phyloP scores from a whole-genome alignment of 1,140 invertebrate genomes.

The Gerris buenoi region DNA sequence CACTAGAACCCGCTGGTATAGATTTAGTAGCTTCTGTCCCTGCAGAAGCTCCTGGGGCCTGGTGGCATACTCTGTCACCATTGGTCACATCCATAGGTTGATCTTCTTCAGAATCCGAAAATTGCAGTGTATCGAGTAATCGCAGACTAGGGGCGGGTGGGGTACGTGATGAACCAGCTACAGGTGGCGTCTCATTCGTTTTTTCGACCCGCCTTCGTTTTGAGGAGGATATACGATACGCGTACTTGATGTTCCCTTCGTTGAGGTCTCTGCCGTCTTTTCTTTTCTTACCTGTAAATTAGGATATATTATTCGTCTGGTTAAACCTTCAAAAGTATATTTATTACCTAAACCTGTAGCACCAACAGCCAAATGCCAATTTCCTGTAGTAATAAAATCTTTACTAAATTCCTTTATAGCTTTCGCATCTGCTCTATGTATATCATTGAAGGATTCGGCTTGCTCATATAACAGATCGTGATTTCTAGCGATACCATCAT shows the following conservation, averaged over 20 bases:
- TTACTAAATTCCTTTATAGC: slow-evolving; percentile 6
- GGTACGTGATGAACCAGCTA: no score
- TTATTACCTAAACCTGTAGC: neutral
- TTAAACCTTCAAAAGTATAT: slow-evolving; percentile 2
- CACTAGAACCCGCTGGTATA: neutral
- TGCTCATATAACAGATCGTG: slow-evolving; percentile 8
- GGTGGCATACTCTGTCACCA: no score
- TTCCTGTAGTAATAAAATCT: neutral
- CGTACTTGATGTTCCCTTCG: neutral
- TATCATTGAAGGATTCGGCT: neutral
- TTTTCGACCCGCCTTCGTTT: neutral
- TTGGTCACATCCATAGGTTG: no score
- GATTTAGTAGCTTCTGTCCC: no score
- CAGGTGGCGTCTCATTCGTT: no score
- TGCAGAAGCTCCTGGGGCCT: no score
- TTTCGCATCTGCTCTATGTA: slow-evolving; percentile 5
- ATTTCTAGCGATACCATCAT: slow-evolving; percentile 6
- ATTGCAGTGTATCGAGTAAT: no score
- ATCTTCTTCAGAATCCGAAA: no score
- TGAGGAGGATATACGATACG: neutral
- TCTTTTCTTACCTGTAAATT: neutral
- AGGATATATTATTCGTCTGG: neutral
- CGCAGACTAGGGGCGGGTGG: no score
- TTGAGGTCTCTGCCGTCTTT: neutral
- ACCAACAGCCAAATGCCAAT: slow-evolving; percentile 8